A percentile compares a stretch with the other conserved stretches of the same genome.
phyloP scores from a whole-genome alignment of 2,888 invertebrate species.

The Ceratothoa steindachneri region DNA sequence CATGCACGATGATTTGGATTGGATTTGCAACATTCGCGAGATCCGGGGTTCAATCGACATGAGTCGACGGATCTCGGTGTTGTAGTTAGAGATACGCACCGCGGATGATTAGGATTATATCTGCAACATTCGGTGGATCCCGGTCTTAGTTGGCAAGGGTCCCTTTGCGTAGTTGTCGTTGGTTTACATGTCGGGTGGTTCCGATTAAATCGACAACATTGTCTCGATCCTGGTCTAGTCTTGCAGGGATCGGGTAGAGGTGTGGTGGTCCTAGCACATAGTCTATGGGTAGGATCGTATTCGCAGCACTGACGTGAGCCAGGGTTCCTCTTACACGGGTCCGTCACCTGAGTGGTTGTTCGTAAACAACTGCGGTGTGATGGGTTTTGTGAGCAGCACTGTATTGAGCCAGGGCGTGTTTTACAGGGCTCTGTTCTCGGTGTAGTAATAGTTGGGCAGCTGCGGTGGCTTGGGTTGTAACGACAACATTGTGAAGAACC shows the following conservation, averaged over 20 bases:
- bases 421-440: slow-evolving; percentile 21
- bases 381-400: slow-evolving; percentile 25
- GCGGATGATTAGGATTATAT: no score
- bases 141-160: no score
- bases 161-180: background rate
- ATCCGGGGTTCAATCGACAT: no score
- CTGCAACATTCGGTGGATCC: no score
- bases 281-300: slow-evolving; percentile 19
- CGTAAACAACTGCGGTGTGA: slow-evolving; percentile 19
- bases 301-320: slow-evolving; percentile 21
- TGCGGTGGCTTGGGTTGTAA: slow-evolving; percentile 17
- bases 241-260: slow-evolving; percentile 16
- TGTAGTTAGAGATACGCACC: no score
- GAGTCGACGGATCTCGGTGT: no score
- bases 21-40: no score
- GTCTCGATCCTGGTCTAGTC: no score
- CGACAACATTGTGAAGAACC: slow-evolving; percentile 23
- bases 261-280: slow-evolving; percentile 16
- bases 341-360: slow-evolving; percentile 23
- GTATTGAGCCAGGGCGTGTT: slow-evolving; percentile 19
- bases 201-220: slow-evolving; percentile 26
- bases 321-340: background rate
- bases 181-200: slow-evolving; percentile 6
- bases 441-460: slow-evolving; percentile 8
- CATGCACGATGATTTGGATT: no score